A percentile compares a stretch with the other conserved stretches of the same genome.
These are phyloP conservation scores for Augochlorella aurata DNA, from an alignment of 2,888 invertebrate species.

Conservation along the genomic window DNA sequence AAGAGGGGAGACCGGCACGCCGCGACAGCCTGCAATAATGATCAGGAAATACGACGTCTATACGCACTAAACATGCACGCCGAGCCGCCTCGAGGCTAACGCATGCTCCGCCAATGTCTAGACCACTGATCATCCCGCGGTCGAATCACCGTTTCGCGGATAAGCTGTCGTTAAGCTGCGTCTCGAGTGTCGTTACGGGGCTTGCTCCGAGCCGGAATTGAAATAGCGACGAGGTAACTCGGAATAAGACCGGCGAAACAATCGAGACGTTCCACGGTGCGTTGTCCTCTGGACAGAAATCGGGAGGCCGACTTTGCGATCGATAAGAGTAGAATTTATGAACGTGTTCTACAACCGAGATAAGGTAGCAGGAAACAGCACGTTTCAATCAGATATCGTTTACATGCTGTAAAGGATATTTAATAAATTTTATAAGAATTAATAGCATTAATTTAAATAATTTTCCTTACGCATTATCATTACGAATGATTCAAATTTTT, in stretches of 20 bases:
- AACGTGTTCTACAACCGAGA: too few species aligned
- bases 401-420: too few species aligned
- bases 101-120: conserved; percentile 27
- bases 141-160: conserved; percentile 26
- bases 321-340: too few species aligned
- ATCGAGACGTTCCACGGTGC: background rate
- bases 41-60: conserved; percentile 61
- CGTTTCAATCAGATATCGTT: too few species aligned
- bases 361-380: too few species aligned
- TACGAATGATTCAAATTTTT: too few species aligned
- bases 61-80: conserved; percentile 33
- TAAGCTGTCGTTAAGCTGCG: conserved; percentile 22
- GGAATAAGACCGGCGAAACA: conserved; percentile 4
- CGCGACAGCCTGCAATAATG: conserved; percentile 60
- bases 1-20: background rate
- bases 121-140: conserved; percentile 48
- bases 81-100: conserved; percentile 25
- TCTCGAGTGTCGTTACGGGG: background rate
- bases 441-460: too few species aligned
- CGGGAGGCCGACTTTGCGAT: too few species aligned
- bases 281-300: too few species aligned
- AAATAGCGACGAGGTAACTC: conserved; percentile 6
- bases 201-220: background rate
- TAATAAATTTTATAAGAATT: too few species aligned
- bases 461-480: too few species aligned